Conservation (phyloP, 2,113 vertebrate species). For the Sisor rabdophorus region DNA sequence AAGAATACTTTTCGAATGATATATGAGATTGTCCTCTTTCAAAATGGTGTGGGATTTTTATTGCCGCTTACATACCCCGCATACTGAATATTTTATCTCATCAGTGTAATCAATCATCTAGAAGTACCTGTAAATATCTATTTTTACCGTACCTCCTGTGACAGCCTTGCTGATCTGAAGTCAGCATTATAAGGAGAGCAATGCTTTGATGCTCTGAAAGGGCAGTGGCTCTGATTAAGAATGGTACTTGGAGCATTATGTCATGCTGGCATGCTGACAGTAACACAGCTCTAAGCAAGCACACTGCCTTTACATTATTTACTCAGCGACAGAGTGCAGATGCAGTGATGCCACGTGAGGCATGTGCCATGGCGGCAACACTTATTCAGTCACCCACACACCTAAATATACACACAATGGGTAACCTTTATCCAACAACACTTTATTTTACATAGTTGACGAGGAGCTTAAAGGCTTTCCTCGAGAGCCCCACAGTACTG, state of each 20-base stretch:
- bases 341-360: slow-evolving; percentile 27
- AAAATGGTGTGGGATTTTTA: not conserved
- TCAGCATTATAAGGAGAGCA: not conserved
- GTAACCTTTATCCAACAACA: too few species aligned
- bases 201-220: slow-evolving; percentile 8
- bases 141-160: not conserved
- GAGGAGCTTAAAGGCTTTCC: too few species aligned
- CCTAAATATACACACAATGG: slow-evolving; percentile 4
- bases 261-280: slow-evolving; percentile 39
- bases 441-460: too few species aligned
- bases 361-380: slow-evolving; percentile 28
- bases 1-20: not conserved
- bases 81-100: not conserved
- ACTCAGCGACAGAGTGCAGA: slow-evolving; percentile 37
- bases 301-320: slow-evolving; percentile 43
- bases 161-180: not conserved
- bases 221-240: slow-evolving; percentile 13
- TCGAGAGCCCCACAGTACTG: too few species aligned
- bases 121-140: not conserved
- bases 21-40: not conserved
- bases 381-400: slow-evolving; percentile 19
- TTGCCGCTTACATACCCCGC: not conserved
- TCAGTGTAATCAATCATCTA: not conserved
- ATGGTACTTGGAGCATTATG: slow-evolving; percentile 30
- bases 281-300: slow-evolving; percentile 33